phyloP scores from a whole-genome alignment of 1,140 invertebrate species.

The Drosophila obscura region DNA sequence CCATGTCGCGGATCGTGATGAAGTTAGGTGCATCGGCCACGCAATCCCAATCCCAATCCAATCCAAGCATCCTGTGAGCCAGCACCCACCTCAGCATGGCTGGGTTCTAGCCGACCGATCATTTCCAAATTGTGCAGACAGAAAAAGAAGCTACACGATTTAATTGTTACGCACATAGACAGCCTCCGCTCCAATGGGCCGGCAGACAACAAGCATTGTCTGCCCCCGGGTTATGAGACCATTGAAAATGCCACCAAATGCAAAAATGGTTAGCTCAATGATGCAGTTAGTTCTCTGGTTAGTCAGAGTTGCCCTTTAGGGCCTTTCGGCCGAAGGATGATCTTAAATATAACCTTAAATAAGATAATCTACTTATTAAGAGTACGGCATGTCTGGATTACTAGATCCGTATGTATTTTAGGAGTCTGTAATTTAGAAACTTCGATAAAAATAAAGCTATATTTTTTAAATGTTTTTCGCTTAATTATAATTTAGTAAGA shows the following conservation, averaged over 20 bases:
- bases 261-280: conserved; percentile 43
- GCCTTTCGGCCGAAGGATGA: no score
- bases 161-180: conserved; percentile 83
- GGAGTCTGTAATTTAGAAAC: no score
- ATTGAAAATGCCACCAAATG: conserved; percentile 49
- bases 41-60: conserved; percentile 43
- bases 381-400: no score
- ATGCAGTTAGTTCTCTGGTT: conserved; percentile 8
- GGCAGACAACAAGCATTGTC: conserved; percentile 23
- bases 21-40: conserved; percentile 76
- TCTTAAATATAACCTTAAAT: no score
- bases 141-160: conserved; percentile 76
- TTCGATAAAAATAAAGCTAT: no score
- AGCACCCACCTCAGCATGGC: conserved; percentile 16
- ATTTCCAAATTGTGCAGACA: conserved; percentile 66
- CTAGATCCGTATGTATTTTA: no score
- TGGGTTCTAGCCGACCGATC: conserved; percentile 27
- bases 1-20: conserved; percentile 81
- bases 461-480: no score
- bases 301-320: conserved; percentile 14
- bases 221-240: conserved; percentile 49
- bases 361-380: no score
- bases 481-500: no score
- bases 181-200: conserved; percentile 23
- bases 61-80: conserved; percentile 52